These are phyloP conservation scores for Conus canariensis DNA, from an alignment of 2,888 invertebrate species.

Conservation along the genomic window DNA sequence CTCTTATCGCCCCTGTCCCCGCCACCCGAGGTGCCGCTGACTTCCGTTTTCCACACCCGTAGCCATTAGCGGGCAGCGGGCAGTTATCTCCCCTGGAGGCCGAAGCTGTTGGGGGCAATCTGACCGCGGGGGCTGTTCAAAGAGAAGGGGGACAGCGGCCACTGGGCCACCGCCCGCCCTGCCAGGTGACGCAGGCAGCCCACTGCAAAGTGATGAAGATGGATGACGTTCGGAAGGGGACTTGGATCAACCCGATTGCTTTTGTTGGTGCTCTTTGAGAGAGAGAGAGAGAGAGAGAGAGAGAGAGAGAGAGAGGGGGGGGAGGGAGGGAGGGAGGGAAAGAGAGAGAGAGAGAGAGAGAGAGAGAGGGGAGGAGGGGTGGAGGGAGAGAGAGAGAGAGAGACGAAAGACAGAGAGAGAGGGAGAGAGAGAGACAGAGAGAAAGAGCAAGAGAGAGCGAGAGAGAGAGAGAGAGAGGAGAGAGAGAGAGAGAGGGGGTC, in stretches of 20 bases:
- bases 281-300: neutral
- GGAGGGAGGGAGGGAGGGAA: neutral
- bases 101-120: neutral
- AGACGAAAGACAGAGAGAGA: conserved; percentile 26
- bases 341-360: neutral
- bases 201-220: neutral
- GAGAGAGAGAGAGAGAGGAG: conserved; percentile 6
- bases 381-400: too few species aligned
- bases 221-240: conserved; percentile 1
- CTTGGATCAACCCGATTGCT: neutral
- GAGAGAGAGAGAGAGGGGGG: neutral
- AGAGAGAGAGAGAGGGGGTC: neutral
- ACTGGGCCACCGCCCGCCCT: neutral
- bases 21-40: neutral
- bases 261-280: neutral
- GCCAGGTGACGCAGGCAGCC: neutral
- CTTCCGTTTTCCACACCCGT: conserved; percentile 25
- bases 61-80: neutral
- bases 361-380: neutral
- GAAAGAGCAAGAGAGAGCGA: conserved; percentile 31
- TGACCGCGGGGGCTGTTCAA: neutral
- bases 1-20: neutral
- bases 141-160: neutral
- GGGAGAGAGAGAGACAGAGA: conserved; percentile 41
- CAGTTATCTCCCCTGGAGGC: neutral